Conservation (phyloP, 2,888 invertebrate genomes). For the Rosalia funebris region DNA sequence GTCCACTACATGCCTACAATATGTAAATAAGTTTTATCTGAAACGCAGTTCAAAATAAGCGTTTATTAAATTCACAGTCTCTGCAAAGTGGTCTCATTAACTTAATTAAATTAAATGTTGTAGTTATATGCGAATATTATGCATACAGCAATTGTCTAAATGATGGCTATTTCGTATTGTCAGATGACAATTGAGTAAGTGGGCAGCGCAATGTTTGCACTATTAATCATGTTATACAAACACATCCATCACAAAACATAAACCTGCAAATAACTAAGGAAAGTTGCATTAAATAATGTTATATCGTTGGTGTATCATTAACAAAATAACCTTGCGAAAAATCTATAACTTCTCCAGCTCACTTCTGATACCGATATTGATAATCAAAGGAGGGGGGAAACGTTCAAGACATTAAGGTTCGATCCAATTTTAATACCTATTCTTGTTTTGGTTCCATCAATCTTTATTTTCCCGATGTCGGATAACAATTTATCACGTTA, state of each 20-base stretch:
- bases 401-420: constrained; percentile 18
- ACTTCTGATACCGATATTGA: constrained; percentile 4
- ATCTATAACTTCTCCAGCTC: constrained; percentile 2
- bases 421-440: constrained; percentile 27
- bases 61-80: constrained; percentile 46
- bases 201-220: constrained; percentile 4
- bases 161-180: constrained; percentile 16
- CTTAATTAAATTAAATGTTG: constrained; percentile 46
- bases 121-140: constrained; percentile 48
- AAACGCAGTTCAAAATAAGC: constrained; percentile 35
- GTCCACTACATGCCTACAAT: constrained; percentile 4
- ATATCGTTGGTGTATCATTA: background rate
- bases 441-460: constrained; percentile 26
- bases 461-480: constrained; percentile 28
- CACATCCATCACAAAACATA: constrained; percentile 14
- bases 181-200: constrained; percentile 21
- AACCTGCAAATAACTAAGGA: constrained; percentile 12
- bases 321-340: background rate
- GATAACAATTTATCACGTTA: constrained; percentile 22
- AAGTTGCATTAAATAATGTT: background rate
- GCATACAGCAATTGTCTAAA: constrained; percentile 40
- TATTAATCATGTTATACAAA: constrained; percentile 2
- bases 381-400: constrained; percentile 12
- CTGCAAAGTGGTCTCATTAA: constrained; percentile 48
- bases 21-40: constrained; percentile 43